Base-by-base conservation (phyloP, 2,888 invertebrate genomes). In the Liodrosophila aerea region DNA sequence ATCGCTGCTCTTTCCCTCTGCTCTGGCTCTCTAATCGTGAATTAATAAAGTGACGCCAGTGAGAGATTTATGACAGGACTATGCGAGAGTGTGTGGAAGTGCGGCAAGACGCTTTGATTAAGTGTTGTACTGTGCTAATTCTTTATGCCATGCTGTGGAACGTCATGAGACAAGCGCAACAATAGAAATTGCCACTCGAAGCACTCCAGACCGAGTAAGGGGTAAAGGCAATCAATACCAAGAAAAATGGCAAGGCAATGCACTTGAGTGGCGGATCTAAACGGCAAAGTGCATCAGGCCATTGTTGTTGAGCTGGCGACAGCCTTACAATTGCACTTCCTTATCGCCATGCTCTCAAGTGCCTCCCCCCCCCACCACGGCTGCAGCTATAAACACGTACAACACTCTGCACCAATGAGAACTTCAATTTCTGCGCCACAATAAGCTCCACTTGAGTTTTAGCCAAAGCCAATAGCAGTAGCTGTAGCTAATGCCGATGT, bases 321-420 rank as follows among this genome's bases (percentile, higher is more conserved):
- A 73, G 73, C 73, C 71, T 59, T 76, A 72, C 74, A 78, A 78
- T 78, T 76, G 71, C 62, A 68, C 83, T 78, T 82, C 83, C 78
- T 71, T 78, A 76, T 82, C 74, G 72, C 61, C 45, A n/a, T 36
- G 51, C 62, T 54, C 64, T 76, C 57, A 66, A 80, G 76, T 64
- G 58, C 29, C 37, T 8, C 33, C 8, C 30, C 29, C 34, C 9
- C 7, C n/a, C 12, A 4, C n/a, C 4, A 2, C 18, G 22, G 3
- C 22, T 22, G 22, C 22, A 12, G 11, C 27, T 22, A 22, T 22
- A 22, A 22, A 22, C 22, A 22, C 29, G 30, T 29, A 49, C 15
- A 33, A 29, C n/a, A 40, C 18, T 18, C 45, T 40, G 52, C 62
- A 49, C 49, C 67, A 67, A 73, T 64, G 71, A 71, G 68, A 78